A percentile compares a stretch with the other conserved stretches of the same genome.
phyloP scores from a whole-genome alignment of 2,888 invertebrate species.

The Thymelicus sylvestris region DNA sequence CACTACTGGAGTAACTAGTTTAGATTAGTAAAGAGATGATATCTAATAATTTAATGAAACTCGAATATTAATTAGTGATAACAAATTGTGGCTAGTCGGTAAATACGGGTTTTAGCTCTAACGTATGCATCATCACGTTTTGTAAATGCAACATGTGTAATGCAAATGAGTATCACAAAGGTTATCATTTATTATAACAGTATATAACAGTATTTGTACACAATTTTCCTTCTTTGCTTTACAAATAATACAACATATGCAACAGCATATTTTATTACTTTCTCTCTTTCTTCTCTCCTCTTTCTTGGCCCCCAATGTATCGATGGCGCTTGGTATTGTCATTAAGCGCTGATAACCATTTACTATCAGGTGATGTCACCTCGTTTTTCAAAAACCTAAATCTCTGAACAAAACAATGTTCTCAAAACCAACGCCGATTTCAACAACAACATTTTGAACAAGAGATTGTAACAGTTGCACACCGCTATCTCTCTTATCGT shows the following conservation, averaged over 20 bases:
- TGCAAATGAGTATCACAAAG: background rate
- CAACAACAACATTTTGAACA: background rate
- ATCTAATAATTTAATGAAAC: no score
- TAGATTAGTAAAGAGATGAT: no score
- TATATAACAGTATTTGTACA: background rate
- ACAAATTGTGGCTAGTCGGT: no score
- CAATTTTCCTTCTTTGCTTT: background rate
- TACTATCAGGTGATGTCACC: no score
- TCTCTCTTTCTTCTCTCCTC: background rate
- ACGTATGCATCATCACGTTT: background rate
- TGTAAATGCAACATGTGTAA: background rate
- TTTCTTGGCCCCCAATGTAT: no score
- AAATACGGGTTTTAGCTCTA: background rate
- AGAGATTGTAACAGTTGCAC: background rate
- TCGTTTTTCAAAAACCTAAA: background rate
- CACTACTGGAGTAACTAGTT: no score
- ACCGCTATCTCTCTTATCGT: background rate
- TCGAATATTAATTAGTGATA: no score
- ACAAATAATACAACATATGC: no score
- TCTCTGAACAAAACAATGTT: no score
- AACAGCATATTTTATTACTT: background rate
- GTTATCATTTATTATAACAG: constrained; percentile 5
- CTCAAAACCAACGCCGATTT: background rate
- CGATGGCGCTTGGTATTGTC: no score
- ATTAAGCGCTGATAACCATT: no score